A percentile compares a stretch with the other conserved stretches of the same genome.
Conservation (phyloP, 2,113 vertebrate species). For the Urocynchramus pylzowi region DNA sequence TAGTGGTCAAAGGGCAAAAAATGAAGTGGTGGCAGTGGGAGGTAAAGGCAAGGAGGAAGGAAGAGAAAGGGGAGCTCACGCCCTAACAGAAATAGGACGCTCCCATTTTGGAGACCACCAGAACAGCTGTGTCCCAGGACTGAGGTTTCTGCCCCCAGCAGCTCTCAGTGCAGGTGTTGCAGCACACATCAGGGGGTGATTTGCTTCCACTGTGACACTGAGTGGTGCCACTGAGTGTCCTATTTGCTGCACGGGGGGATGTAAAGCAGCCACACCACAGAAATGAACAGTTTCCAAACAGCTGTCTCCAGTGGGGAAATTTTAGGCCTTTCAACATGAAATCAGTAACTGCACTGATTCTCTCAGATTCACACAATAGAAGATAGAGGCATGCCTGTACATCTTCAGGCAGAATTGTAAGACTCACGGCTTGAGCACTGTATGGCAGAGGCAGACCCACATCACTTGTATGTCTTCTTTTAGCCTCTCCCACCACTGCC, state of each 20-base stretch:
- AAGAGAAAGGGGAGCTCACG: neutral
- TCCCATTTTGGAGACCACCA: neutral
- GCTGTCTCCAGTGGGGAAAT: neutral
- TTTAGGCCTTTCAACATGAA: neutral
- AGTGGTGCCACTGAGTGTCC: neutral
- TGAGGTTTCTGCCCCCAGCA: neutral
- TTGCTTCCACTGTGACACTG: accelerated
- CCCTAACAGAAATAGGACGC: accelerated
- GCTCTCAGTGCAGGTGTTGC: neutral
- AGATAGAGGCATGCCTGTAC: neutral
- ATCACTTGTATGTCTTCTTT: neutral
- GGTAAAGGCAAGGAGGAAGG: neutral
- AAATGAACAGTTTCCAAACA: neutral
- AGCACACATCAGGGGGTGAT: neutral
- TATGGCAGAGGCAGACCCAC: neutral
- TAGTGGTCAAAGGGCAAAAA: neutral
- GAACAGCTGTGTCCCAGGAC: neutral
- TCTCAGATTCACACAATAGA: neutral
- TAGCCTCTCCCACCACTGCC: neutral
- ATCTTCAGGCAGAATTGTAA: neutral
- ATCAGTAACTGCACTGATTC: neutral
- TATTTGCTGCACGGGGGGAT: accelerated
- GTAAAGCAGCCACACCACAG: neutral
- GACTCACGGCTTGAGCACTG: neutral
- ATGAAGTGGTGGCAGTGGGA: neutral